A percentile compares a stretch with the other conserved stretches of the same genome.
Conservation (phyloP, 2,113 vertebrate genomes). For the mouse (Mus musculus) region GRCm39 chr12:70295001-70295500, state of each 20-base stretch:
- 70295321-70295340: no score
- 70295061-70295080: slow-evolving; percentile 96
- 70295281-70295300: background rate
- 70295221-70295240: background rate
- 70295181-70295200: slow-evolving; percentile 97
- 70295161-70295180: slow-evolving; percentile 94
- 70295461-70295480: background rate
- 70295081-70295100: slow-evolving; percentile 96
- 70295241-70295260: background rate
- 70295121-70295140: slow-evolving; percentile 97
- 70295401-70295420: background rate
- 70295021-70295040: slow-evolving; percentile 84
- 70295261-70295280: background rate
- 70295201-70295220: slow-evolving; percentile 83
- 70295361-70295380: background rate
- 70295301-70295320: background rate
- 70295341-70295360: background rate
- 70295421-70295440: background rate
- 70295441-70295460: background rate
- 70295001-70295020: background rate
- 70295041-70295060: slow-evolving; percentile 98
- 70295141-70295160: slow-evolving; percentile 94
- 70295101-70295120: slow-evolving; percentile 98
- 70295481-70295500: background rate
- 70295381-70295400: background rate